phyloP scores from a whole-genome alignment of 2,113 vertebrate species.

The Bubo bubo region DNA sequence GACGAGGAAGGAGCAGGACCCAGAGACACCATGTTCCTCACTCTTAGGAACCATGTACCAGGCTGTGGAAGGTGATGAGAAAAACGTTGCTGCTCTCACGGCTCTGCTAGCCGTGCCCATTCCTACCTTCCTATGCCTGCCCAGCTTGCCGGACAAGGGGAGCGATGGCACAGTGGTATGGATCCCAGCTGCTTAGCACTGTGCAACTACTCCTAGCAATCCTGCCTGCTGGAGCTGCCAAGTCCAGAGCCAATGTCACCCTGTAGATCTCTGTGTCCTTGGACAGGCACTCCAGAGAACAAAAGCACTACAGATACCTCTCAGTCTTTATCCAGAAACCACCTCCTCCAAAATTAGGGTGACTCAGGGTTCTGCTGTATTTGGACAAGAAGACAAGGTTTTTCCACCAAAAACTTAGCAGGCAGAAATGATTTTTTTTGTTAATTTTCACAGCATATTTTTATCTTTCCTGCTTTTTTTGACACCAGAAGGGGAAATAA shows the following conservation, averaged over 20 bases:
- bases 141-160: rapidly evolving
- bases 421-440: background rate
- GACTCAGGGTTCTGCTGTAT: background rate
- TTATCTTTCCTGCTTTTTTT: background rate
- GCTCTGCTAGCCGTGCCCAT: rapidly evolving
- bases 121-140: background rate
- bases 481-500: background rate
- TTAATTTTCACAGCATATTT: background rate
- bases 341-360: background rate
- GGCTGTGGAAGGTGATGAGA: background rate
- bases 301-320: background rate
- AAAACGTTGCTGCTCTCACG: rapidly evolving
- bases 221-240: background rate
- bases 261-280: background rate
- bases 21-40: rapidly evolving
- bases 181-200: background rate
- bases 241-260: background rate
- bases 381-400: background rate
- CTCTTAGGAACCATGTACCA: background rate
- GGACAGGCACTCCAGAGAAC: background rate
- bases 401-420: background rate
- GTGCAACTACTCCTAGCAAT: background rate
- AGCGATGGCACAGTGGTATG: background rate
- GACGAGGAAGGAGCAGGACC: background rate
- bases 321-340: background rate